A percentile compares a stretch with the other conserved stretches of the same genome.
Evolutionary conservation across 2,888 invertebrate species (phyloP).

Genomic region (Azorinus chamasolen): DNA sequence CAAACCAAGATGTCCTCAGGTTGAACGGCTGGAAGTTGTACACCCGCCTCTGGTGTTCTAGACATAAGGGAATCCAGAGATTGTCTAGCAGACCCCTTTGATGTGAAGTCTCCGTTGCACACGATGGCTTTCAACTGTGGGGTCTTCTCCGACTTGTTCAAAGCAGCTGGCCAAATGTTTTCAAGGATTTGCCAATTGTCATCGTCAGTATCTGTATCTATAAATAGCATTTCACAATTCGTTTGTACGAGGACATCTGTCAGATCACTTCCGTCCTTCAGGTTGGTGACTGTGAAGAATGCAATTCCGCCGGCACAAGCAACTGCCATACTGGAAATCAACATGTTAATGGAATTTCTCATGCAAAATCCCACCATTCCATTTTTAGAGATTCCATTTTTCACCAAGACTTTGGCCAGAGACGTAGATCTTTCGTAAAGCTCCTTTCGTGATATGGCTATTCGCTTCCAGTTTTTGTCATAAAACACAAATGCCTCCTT

Average conservation of each 20-base stretch:
- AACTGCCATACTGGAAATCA: slow-evolving; percentile 25
- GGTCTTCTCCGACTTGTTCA: neutral
- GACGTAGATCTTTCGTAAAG: slow-evolving; percentile 17
- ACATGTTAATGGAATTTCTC: slow-evolving; percentile 51
- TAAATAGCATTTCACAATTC: slow-evolving; percentile 20
- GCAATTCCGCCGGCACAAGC: slow-evolving; percentile 44
- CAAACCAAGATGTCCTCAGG: slow-evolving; percentile 48
- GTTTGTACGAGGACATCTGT: neutral
- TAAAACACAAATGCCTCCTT: slow-evolving; percentile 55
- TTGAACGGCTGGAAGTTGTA: slow-evolving; percentile 39
- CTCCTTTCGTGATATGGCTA: slow-evolving; percentile 29
- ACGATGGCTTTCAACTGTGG: slow-evolving; percentile 32
- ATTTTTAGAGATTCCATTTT: slow-evolving; percentile 35
- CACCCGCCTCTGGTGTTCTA: neutral
- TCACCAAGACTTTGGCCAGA: slow-evolving; percentile 32
- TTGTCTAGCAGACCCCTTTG: neutral
- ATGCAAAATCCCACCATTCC: slow-evolving; percentile 42
- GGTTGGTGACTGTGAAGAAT: slow-evolving; percentile 23
- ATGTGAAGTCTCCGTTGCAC: slow-evolving; percentile 19
- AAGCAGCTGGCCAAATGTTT: slow-evolving; percentile 24
- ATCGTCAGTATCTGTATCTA: slow-evolving; percentile 25
- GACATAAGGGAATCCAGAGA: neutral
- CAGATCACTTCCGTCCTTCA: slow-evolving; percentile 58
- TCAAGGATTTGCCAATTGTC: slow-evolving; percentile 42
- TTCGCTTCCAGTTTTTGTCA: slow-evolving; percentile 13